A percentile compares a stretch with the other conserved stretches of the same genome.
These are phyloP conservation scores for Platerodrilus igneus DNA, from an alignment of 2,888 invertebrate species.

Conservation along the genomic window DNA sequence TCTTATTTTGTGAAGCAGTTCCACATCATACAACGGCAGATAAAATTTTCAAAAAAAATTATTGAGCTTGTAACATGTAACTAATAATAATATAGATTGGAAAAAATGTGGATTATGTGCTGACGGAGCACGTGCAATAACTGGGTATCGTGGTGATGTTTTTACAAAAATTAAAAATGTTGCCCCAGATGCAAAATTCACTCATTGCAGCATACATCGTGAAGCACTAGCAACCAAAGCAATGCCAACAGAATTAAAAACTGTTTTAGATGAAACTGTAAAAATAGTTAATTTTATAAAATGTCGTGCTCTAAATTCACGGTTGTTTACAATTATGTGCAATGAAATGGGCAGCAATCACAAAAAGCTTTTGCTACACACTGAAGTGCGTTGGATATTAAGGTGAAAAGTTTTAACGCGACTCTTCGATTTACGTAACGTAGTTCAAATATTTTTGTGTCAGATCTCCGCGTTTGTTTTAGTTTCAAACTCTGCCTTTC, in stretches of 20 bases:
- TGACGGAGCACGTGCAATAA: constrained; percentile 4
- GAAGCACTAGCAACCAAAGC: constrained; percentile 6
- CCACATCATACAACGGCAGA: too few relatives aligned
- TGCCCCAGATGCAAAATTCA: constrained; percentile 7
- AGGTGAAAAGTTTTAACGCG: constrained; percentile 1
- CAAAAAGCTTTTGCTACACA: constrained; percentile 1
- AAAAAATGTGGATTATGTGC: constrained; percentile 2
- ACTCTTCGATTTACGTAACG: not conserved
- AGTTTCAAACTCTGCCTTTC: too few relatives aligned
- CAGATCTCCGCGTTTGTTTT: too few relatives aligned
- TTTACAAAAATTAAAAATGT: constrained; percentile 3
- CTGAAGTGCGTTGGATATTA: constrained; percentile 2
- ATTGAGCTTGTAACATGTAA: too few relatives aligned
- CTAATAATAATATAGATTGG: too few relatives aligned
- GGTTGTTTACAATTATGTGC: constrained; percentile 5
- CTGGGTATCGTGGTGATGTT: constrained; percentile 5
- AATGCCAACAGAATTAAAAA: constrained; percentile 2
- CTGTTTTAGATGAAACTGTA: too few relatives aligned
- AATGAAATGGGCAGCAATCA: constrained; percentile 1
- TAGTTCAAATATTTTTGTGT: too few relatives aligned
- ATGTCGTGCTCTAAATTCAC: constrained; percentile 6
- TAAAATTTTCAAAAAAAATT: too few relatives aligned
- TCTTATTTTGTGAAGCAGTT: too few relatives aligned
- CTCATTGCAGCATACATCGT: constrained; percentile 1
- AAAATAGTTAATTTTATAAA: constrained; percentile 8